Evolutionary conservation across 37 sponge, comb jelly and placozoan genomes (phyloP), one percentile per base, ranked within the genome.

Genomic region (Chondrosia reniformis): DNA sequence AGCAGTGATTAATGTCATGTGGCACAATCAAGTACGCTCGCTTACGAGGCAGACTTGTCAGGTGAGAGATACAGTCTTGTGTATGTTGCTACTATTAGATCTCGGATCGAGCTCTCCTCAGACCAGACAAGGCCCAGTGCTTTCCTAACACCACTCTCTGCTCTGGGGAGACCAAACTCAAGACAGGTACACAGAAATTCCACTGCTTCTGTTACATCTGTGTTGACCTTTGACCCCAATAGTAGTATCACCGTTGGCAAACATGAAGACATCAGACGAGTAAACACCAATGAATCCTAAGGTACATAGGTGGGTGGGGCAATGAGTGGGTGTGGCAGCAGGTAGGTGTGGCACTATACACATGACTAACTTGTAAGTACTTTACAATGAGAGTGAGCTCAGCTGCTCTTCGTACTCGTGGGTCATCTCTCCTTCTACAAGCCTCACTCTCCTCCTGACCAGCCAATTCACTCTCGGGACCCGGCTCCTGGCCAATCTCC

Each of bases 171-270:
- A 17, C 82, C 63, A 67, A 97, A 97, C 72, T 83, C 62, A 22
- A 42, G 45, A 1, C 84, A 83, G 3, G 83, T 63, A 12, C 85
- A 75, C 5, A 97, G 81, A 76, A 97, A 93, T 63, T 93, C 84
- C 21, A 97, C 57, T 22, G 94, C 57, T 64, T 96, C 97, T 30
- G 86, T 77, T 9, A 97, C 76, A 67, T 97, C 97, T 46, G 91
- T 71, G 44, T 72, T 76, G 40, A 84, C 63, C 87, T 91, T 97
- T 79, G 94, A 94, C 27, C 87, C 86, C 66, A 97, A 77, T 46
- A 97, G 76, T 78, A 84, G 80, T 10, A 86, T 64, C 46, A 84
- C 86, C 31, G 86, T 58, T 21, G 89, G 92, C 19, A 93, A 57
- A 55, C 86, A 89, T 4, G 13, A 12, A 15, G 72, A 63, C 63